Conservation (phyloP, 2,888 invertebrate species). For the Incurvaria masculella region DNA sequence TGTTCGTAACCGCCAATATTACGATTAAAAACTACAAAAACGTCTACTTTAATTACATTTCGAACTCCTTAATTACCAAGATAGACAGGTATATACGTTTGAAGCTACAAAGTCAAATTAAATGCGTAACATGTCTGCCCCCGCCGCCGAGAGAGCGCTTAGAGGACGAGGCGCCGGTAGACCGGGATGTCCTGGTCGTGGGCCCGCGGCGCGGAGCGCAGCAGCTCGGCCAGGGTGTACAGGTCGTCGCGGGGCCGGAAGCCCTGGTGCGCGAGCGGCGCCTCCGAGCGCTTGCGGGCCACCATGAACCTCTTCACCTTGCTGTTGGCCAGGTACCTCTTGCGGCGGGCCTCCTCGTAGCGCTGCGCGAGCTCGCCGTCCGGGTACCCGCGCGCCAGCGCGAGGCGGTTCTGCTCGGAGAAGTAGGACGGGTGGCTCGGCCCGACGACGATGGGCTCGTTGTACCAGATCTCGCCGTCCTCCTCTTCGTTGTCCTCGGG, state of each 20-base stretch:
- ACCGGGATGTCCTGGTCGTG: conserved; percentile 57
- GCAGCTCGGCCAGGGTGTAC: conserved; percentile 57
- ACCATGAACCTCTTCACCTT: conserved; percentile 62
- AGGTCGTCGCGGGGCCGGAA: conserved; percentile 55
- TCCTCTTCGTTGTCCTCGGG: conserved; percentile 51
- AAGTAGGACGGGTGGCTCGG: conserved; percentile 44
- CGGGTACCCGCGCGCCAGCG: conserved; percentile 38
- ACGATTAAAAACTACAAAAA: no score
- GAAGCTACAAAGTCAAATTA: not conserved
- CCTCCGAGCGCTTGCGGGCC: conserved; percentile 52
- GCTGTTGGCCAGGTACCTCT: conserved; percentile 37
- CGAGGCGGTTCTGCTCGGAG: conserved; percentile 48
- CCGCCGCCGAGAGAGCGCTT: conserved; percentile 24
- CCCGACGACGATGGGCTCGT: conserved; percentile 53
- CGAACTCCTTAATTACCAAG: not conserved
- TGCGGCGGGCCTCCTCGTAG: conserved; percentile 47
- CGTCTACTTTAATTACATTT: no score
- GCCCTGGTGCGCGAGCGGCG: conserved; percentile 40
- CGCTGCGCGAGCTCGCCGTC: conserved; percentile 38
- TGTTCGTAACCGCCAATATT: no score
- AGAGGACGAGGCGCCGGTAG: conserved; percentile 60
- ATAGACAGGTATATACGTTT: not conserved
- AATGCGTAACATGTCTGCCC: conserved; percentile 12
- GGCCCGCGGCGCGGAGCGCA: conserved; percentile 50
- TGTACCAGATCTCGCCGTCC: conserved; percentile 58